A percentile compares a stretch with the other conserved stretches of the same genome.
These are phyloP conservation scores for Torymus tubicola DNA, from an alignment of 2,888 invertebrate species.

Conservation along the genomic window DNA sequence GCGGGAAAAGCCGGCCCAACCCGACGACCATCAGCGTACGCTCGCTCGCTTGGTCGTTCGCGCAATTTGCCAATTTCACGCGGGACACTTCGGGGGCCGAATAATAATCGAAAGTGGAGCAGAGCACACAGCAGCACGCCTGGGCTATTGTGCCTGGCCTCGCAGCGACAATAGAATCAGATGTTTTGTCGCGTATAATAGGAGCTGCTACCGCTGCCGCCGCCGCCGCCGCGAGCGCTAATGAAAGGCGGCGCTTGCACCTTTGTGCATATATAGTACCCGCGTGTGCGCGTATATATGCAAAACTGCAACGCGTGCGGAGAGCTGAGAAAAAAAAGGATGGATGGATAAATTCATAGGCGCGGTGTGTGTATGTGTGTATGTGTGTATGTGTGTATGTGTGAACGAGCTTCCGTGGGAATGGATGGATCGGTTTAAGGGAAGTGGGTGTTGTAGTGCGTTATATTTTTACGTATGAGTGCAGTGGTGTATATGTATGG, in stretches of 20 bases:
- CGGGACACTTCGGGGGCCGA: slow-evolving; percentile 61
- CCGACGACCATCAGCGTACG: no score
- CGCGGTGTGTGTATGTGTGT: neutral
- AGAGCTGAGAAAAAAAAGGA: no score
- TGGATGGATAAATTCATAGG: no score
- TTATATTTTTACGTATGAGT: no score
- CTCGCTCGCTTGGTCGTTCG: slow-evolving; percentile 59
- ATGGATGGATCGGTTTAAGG: slow-evolving; percentile 28
- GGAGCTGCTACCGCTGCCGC: slow-evolving; percentile 71
- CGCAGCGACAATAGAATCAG: slow-evolving; percentile 72
- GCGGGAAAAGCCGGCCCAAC: neutral
- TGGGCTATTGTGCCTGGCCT: slow-evolving; percentile 29
- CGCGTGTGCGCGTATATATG: slow-evolving; percentile 55
- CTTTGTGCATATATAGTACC: slow-evolving; percentile 71
- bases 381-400: neutral
- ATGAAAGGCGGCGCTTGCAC: slow-evolving; percentile 74
- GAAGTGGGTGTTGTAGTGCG: no score
- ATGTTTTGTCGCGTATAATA: slow-evolving; percentile 74
- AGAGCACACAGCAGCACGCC: slow-evolving; percentile 32
- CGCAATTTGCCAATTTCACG: slow-evolving; percentile 72
- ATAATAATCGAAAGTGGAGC: slow-evolving; percentile 72
- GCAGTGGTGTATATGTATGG: neutral
- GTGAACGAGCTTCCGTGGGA: slow-evolving; percentile 44
- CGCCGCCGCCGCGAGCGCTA: slow-evolving; percentile 72
- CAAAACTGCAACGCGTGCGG: neutral